Evolutionary conservation across 2,888 invertebrate genomes (phyloP), one percentile per base, ranked within the genome.

Genomic region (Sisyra nigra): DNA sequence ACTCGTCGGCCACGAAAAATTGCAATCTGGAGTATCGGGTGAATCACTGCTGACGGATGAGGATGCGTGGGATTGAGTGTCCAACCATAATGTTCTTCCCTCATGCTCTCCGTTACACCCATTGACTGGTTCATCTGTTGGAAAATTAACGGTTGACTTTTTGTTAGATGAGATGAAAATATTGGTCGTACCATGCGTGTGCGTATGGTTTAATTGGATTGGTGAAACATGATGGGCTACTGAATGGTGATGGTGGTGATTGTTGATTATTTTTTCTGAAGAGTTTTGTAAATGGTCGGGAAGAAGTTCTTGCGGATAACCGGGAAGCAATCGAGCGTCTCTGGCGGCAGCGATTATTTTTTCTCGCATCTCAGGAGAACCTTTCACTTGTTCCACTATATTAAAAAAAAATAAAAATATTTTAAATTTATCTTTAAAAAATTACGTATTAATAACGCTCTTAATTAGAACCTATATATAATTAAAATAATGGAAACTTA

Each of bases 361-460:
- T 52, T 78, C 76, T 50, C 74, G 68, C 51, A 74, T 66, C 55
- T 80, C 80, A 44, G 71, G 66, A 51, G 72, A 69, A 41, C 78
- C 76, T 61, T 82, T 82, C 41, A 82, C 69, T 66, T 80, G 79
- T 60, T 83, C 82, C 71, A 83, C 81, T 81, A 59, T 30, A 63
- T 62, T 50, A 47, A 46, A 46, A 45, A 47, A 40, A 44, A 18
- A 8, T 17, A 11, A 7, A 24, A 5, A 24, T 7, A 24, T 24
- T 24, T 24, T 5, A 7, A 18, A 19, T 6, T 15, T 37, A n/a
- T 17, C 17, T 30, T n/a, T n/a, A 39, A 41, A 30, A 11, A 37
- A 6, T 18, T 6, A 36, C 18, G 7, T 3, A 33, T 19, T 31
- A 31, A 3, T 31, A 31, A 31, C 10, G 3, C 32, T 3, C 3